Evolutionary conservation across 2,797 vertebrate genomes (phyloP).

Genomic region (Spea hammondii): DNA sequence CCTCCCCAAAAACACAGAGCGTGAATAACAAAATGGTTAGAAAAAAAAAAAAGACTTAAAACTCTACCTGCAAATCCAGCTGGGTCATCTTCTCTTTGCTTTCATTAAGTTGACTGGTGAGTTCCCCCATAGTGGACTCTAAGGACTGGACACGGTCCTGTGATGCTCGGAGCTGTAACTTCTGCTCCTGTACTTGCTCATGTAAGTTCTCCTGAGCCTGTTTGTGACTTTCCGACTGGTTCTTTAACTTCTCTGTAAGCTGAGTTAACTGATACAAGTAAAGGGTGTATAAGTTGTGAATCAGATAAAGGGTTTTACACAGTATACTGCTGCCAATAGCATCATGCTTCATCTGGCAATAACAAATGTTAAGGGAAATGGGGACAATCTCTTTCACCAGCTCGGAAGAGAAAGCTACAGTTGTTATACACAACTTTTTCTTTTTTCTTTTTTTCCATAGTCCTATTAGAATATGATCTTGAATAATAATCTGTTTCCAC

Average conservation of each 20-base stretch:
- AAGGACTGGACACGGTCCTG: conserved; percentile 87
- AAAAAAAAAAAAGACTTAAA: not conserved
- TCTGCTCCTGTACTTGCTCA: conserved; percentile 95
- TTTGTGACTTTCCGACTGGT: conserved; percentile 97
- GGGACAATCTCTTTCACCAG: no score
- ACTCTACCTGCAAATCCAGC: conserved; percentile 86
- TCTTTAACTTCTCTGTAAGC: conserved; percentile 91
- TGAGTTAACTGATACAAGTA: conserved; percentile 78
- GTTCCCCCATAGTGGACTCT: conserved; percentile 78
- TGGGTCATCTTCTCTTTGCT: conserved; percentile 90
- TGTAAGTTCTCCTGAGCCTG: conserved; percentile 96
- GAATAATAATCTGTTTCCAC: no score
- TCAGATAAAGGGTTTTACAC: not conserved
- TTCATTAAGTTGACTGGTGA: conserved; percentile 83
- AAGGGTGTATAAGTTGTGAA: conserved; percentile 25
- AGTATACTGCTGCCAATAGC: no score
- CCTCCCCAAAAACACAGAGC: no score
- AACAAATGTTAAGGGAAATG: no score
- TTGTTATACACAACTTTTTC: no score
- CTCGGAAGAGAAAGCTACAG: no score
- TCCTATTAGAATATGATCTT: no score
- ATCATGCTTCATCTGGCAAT: no score
- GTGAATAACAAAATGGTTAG: no score
- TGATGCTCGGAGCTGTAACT: conserved; percentile 82
- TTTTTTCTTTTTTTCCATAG: no score